Evolutionary conservation across 2,797 vertebrate genomes (phyloP), one percentile per base, ranked within the genome.

Genomic region (Hylomyscus alleni): DNA sequence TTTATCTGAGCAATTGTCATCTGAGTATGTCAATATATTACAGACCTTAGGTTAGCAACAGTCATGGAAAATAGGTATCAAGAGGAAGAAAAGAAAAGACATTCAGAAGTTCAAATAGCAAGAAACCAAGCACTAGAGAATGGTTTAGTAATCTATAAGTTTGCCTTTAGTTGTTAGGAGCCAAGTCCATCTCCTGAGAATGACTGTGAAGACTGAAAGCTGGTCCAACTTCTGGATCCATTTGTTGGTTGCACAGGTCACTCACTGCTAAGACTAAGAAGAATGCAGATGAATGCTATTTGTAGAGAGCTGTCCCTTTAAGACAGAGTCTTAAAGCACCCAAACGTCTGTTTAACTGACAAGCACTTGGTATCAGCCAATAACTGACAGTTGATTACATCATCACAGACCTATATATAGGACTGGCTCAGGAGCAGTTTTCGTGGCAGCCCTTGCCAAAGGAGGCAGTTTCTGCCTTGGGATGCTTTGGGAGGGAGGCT

Each of bases 1-100:
- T 96, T 97, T 37, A 60, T 76, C 50, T 93, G 11, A 6, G 17
- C 72, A 34, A 77, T 62, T 54, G 50, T 29, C 81, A 81, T 29
- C 8, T 2, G 22, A 17, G 15, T 26, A 44, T 69, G 89, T 65
- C 91, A 3, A 31, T 54, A 54, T 60, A 15, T 75, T 40, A 86
- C 10, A 73, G 85, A 9, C 14, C 24, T 5, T 56, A 3, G 24
- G n/a, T 56, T 87, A 88, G 50, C 34, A 67, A 40, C 67, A 56
- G 14, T 10, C n/a, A 20, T 73, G 24, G 24, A 24, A 56, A 69
- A 40, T 15, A 88, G 15, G n/a, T 12, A 13, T 34, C n/a, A 87
- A 73, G n/a, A 29, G 65, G 9, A 69, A 7, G 22, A 24, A 29
- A 73, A 54, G 67, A 87, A 40, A 0, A 91, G 47, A 26, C 84